Evolutionary conservation across 2,797 vertebrate species (phyloP), one percentile per base, ranked within the genome.

Genomic region (Cyclura pinguis): DNA sequence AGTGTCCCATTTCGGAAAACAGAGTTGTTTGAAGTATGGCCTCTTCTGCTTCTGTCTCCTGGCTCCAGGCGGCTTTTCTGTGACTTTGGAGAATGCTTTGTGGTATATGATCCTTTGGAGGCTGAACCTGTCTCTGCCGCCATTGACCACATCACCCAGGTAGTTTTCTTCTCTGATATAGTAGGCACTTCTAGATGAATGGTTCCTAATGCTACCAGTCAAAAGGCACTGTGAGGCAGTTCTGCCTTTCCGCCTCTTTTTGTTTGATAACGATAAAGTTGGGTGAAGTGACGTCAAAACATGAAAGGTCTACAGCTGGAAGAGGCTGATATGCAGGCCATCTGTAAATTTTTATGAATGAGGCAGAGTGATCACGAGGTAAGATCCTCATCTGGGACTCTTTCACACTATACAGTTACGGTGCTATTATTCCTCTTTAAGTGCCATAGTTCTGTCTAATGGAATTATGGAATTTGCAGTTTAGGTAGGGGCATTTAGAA

Each of bases 11-110:
- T 32, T 55, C 18, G 55, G 52, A 57, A 50, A 62, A 20, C 16
- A 76, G 32, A 52, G 1, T 0, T 7, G 10, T n/a, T 38, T 29
- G 50, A 84, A 38, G 9, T 20, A 29, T 84, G 67, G 50, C 67
- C n/a, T 78, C n/a, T 77, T 14, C 1, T 35, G 8, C n/a, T 84
- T 82, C 0, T 90, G 89, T 6, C n/a, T 84, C 80, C 0, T 90
- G 89, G 6, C 93, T 95, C 82, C 94, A 99, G 99, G 74, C 98
- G 98, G 94, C 32, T 99, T 73, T 99, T 99, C 94, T 99, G 98
- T 94, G 98, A 99, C 96, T 99, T 99, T 0, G 98, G 99, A 12
- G 94, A 98, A 72, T 10, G 0, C 10, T 99, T 99, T 88, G 88
- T 93, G 0, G 94, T 98, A n/a, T 91, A 96, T 7, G 98, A 99